Evolutionary conservation across 2,113 vertebrate genomes (phyloP), one percentile per base, ranked within the genome.

Genomic region (Orthonyx spaldingii): DNA sequence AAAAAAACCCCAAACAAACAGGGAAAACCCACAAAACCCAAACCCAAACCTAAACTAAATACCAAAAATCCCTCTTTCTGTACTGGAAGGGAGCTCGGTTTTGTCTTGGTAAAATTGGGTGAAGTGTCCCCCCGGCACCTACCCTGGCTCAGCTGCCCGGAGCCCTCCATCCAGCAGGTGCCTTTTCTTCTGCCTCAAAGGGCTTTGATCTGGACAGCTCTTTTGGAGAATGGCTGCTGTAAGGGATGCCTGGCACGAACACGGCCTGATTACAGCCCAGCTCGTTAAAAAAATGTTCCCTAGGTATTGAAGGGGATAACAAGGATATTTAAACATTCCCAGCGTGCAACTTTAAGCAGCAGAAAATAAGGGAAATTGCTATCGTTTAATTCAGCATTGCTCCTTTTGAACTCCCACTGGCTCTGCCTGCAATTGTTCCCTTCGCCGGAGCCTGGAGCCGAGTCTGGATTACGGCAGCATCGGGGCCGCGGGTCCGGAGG

Each of bases 301-400:
- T 89, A 77, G 83, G 85, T 83, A 92, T 63, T 84, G 91, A 93
- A 88, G 83, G 84, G 96, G 95, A 88, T 93, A 92, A 97, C 79
- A 83, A 80, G 93, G 82, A 92, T 94, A 90, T 94, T 96, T 87
- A 53, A 92, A 94, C 94, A 95, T 86, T 96, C 95, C 93, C 96
- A 95, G 93, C 68, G 89, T 95, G 96, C 93, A 94, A 90, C 84
- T 94, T 97, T 71, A 79, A 97, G 92, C n/a, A 0, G 90, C 52
- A 22, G 92, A 87, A 95, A 91, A 91, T 56, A 89, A 66, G 90
- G 92, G 85, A 76, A 97, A 95, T 87, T 79, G 92, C 92, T 4
- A 10, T 37, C 41, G 15, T 88, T 95, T 83, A 41, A 91, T 93
- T 94, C 94, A 44, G 7, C 35, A 63, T 91, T 74, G 78, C 94